Evolutionary conservation across 2,888 invertebrate species (phyloP), one percentile per base, ranked within the genome.

Genomic region (Caenorhabditis angaria): DNA sequence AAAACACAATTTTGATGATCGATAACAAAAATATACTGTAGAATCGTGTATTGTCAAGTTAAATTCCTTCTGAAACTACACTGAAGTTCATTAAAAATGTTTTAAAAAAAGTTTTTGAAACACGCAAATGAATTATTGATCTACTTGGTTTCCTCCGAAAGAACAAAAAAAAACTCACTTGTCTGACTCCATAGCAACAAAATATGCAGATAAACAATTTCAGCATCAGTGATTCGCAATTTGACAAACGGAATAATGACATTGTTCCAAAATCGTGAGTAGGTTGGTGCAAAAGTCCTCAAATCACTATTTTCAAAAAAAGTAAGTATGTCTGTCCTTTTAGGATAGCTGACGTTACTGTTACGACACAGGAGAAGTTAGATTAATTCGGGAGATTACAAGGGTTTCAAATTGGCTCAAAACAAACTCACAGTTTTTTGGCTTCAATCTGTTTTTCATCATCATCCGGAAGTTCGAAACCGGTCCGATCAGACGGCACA

Each of bases 231-330:
- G 35, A 85, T 76, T 27, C 76, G 63, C 77, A 85, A 54, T 22
- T 72, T 41, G n/a, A 74, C 69, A 57, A 85, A 85, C 1, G 82
- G 85, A 27, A 65, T 65, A 35, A 85, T 81, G n/a, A 85, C 78
- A 29, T 79, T 82, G 58, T 66, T 73, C 85, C 84, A 84, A 58
- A 81, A 76, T 0, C 82, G 78, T 32, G 80, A 77, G 67, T 82
- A 77, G 0, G 85, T 85, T 14, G 82, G 82, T 29, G 80, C 80
- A 59, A 85, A 80, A 61, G 83, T 82, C 59, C 85, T 85, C 69
- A 60, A 83, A 69, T 70, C 32, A 48, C 60, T 74, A 69, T 48
- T 48, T 29, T 57, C 24, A 24, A 50, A 48, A 24, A 14, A 14
- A n/a, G 65, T 28, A 56, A 61, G n/a, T 18, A 48, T 53, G 25